Evolutionary conservation across 2,113 vertebrate species (phyloP).

Genomic region (Rissa tridactyla): DNA sequence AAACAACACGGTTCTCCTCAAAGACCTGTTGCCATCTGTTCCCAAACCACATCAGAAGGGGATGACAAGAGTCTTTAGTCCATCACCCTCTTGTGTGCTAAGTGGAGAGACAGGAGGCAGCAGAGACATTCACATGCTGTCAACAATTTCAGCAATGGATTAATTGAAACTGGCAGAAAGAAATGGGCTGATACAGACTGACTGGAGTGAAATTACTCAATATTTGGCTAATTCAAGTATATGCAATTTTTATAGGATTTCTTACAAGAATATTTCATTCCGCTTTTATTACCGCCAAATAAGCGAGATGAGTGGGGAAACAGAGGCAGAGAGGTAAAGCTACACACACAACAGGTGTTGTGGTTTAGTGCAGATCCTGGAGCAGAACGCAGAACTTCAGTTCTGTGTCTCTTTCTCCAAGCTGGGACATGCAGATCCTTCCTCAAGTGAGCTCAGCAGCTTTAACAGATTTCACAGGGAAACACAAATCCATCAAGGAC

Average conservation of each 20-base stretch:
- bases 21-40: conserved; percentile 57
- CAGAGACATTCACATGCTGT: not conserved
- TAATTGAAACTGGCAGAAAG: conserved; percentile 49
- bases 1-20: not conserved
- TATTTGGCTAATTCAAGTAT: not conserved
- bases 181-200: not conserved
- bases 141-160: conserved; percentile 7
- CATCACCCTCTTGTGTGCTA: not conserved
- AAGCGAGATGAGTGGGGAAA: not conserved
- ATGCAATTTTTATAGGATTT: not conserved
- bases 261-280: not conserved
- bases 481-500: not conserved
- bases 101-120: conserved; percentile 5
- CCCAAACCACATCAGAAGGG: conserved; percentile 24
- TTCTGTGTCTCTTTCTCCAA: not conserved
- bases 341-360: rapidly evolving
- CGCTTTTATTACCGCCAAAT: not conserved
- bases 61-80: conserved; percentile 43
- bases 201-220: not conserved
- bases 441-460: not conserved
- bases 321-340: not conserved
- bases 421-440: not conserved
- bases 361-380: not conserved
- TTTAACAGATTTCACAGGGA: not conserved
- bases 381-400: not conserved